Evolutionary conservation across 1,140 invertebrate genomes (phyloP), one percentile per base, ranked within the genome.

Genomic region (Frieseomelitta varia): DNA sequence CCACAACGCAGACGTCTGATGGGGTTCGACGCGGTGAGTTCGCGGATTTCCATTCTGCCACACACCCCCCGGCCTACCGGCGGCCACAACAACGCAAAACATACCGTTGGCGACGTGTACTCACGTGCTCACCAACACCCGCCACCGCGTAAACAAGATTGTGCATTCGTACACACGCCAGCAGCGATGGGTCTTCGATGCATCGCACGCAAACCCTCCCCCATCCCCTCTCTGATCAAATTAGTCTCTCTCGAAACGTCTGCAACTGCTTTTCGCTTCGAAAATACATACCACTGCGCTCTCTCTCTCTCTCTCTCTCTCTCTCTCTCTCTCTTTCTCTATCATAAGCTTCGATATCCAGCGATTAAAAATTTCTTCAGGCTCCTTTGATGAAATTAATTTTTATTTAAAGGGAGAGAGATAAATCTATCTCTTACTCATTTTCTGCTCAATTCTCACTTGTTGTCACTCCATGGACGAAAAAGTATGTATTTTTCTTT

Each of bases 31-130:
- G 39, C 39, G 84, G 55, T 63, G 81, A 63, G 63, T 76, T 71
- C 82, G 85, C 82, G 85, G 89, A 91, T 92, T 92, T 87, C 79
- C 85, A 88, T 86, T 87, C 88, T 87, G 61, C 47, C 79, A 67
- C 79, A 87, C 71, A 8, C 0, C 39, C 68, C 56, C n/a, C 51
- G 74, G 63, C 67, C 51, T 34, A 78, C 63, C 34, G 83, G 83
- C 39, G 81, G 53, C 69, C 58, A 55, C 81, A 81, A 81, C 84
- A 71, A 84, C 71, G 86, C 61, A 67, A 90, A 89, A 87, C 86
- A 87, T 79, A 79, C 55, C 61, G 53, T 47, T 47, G 53, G 63
- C 56, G 61, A 56, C 67, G 78, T 74, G 78, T 71, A 58, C 75
- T 67, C 69, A 63, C 65, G 82, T 51, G 65, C 56, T 58, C 73